Percentiles rank a stretch among this genome's conserved stretches.
phyloP scores from a whole-genome alignment of 2,113 vertebrate genomes.

The Neolamprologus tretocephalus region DNA sequence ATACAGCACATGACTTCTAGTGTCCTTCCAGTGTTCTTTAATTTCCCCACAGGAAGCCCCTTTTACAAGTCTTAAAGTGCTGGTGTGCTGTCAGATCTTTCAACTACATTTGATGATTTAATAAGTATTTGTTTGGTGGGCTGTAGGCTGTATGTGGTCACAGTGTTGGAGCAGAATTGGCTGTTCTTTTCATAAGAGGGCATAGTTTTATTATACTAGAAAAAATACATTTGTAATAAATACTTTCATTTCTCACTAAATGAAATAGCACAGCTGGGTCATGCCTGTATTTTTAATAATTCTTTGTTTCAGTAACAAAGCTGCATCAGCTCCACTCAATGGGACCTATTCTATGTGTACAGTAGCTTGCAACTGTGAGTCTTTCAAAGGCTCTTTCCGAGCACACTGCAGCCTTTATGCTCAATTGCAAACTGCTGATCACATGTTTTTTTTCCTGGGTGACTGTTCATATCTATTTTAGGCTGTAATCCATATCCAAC shows the following conservation, averaged over 20 bases:
- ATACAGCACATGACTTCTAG: neutral
- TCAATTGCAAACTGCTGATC: conserved; percentile 26
- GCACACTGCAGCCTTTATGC: conserved; percentile 15
- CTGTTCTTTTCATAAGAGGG: neutral
- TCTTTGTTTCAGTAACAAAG: neutral
- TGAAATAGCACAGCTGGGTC: neutral
- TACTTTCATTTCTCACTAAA: neutral
- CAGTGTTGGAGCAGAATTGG: neutral
- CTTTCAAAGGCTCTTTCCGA: neutral
- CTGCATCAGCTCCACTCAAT: neutral
- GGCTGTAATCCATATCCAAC: neutral
- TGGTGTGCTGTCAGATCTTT: neutral
- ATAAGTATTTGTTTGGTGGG: neutral
- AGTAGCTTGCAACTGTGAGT: neutral
- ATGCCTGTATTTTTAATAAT: neutral
- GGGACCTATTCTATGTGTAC: neutral
- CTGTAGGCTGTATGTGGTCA: neutral
- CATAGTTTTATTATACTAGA: neutral
- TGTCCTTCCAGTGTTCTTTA: neutral
- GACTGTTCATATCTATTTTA: conserved; percentile 5
- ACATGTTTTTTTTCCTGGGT: neutral
- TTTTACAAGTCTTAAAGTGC: neutral
- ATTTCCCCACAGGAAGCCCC: neutral
- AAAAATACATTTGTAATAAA: neutral
- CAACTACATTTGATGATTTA: neutral